Conservation (phyloP, 2,888 invertebrate genomes). For the Tenodera sinensis region DNA sequence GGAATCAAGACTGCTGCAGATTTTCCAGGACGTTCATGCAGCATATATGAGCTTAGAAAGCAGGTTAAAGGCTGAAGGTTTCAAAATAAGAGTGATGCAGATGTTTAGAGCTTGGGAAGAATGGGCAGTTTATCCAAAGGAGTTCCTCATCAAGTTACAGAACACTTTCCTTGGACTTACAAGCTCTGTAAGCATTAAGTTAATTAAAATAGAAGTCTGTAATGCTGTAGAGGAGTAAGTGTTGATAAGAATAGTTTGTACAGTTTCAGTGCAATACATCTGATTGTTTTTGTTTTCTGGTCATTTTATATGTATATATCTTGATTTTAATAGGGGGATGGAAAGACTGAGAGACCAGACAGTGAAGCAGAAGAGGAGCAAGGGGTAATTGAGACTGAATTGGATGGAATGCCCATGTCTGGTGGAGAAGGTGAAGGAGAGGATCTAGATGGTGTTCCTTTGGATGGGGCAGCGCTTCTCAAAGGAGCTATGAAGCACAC, state of each 20-base stretch:
- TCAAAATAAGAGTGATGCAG: constrained; percentile 83
- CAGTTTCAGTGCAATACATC: too few relatives aligned
- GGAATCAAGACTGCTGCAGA: constrained; percentile 72
- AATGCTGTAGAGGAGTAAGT: too few relatives aligned
- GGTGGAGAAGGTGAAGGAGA: constrained; percentile 49
- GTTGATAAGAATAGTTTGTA: too few relatives aligned
- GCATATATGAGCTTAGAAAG: constrained; percentile 74
- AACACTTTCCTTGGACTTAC: constrained; percentile 84
- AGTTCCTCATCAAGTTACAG: constrained; percentile 82
- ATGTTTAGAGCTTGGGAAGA: constrained; percentile 97
- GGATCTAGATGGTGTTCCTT: constrained; percentile 60
- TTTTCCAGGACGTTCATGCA: constrained; percentile 72
- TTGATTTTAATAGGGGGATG: constrained; percentile 30
- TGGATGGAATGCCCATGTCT: constrained; percentile 64
- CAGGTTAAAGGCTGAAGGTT: constrained; percentile 91
- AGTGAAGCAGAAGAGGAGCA: constrained; percentile 29
- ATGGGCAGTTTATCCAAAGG: constrained; percentile 92
- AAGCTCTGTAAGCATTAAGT: constrained; percentile 23
- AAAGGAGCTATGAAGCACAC: constrained; percentile 63
- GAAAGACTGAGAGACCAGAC: constrained; percentile 32
- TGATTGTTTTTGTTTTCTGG: not conserved
- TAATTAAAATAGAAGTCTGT: too few relatives aligned
- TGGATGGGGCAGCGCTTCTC: constrained; percentile 78
- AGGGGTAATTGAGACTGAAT: constrained; percentile 55
- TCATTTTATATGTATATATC: constrained; percentile 36